A percentile compares a stretch with the other conserved stretches of the same genome.
phyloP scores from a whole-genome alignment of 2,797 vertebrate genomes.

The Loris lydekkerianus region DNA sequence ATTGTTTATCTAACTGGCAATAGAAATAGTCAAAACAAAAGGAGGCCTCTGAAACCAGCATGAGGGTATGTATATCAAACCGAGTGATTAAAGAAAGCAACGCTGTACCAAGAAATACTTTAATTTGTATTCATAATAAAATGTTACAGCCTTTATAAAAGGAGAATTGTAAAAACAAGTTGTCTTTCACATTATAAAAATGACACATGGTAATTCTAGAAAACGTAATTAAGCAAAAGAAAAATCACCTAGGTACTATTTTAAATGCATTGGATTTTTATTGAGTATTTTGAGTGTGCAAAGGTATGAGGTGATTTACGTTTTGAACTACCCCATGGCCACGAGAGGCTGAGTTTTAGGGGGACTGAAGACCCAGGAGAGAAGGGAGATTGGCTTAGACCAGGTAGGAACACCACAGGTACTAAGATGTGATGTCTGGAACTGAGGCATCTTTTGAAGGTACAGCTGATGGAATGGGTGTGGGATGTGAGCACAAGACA shows the following conservation, averaged over 20 bases:
- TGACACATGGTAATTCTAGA: not conserved
- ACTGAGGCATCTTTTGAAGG: not conserved
- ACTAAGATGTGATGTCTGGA: not conserved
- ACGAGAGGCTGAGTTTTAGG: not conserved
- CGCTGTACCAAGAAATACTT: not conserved
- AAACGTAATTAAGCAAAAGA: conserved; percentile 24
- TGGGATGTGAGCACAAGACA: not conserved
- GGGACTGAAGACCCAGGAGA: not conserved
- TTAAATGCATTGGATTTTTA: not conserved
- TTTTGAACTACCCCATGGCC: not conserved
- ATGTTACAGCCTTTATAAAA: not conserved
- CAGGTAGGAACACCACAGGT: not conserved
- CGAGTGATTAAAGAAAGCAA: conserved; percentile 57
- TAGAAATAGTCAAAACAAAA: conserved; percentile 56
- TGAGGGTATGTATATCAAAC: not conserved
- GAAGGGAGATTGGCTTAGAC: no score
- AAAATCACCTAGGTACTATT: not conserved
- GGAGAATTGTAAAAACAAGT: not conserved
- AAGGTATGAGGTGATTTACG: not conserved
- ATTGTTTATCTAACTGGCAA: conserved; percentile 18
- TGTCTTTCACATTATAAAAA: conserved; percentile 52
- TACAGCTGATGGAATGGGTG: not conserved
- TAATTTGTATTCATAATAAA: conserved; percentile 53
- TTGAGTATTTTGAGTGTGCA: not conserved
- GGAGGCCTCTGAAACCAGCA: conserved; percentile 27